Evolutionary conservation across 2,888 invertebrate genomes (phyloP).

Genomic region (Tetragonisca angustula): DNA sequence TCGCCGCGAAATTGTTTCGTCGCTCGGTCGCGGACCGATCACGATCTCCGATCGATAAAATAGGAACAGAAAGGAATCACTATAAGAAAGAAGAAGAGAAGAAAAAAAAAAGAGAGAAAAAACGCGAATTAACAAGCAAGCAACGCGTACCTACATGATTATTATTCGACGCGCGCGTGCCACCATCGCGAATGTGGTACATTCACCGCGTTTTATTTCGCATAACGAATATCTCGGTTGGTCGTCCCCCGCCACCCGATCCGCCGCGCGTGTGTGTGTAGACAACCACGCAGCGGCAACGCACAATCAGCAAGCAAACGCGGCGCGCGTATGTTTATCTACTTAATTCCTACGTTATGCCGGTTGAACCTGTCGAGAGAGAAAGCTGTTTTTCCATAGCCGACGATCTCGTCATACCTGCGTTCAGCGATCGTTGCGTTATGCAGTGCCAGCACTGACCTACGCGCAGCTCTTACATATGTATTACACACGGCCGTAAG

Average conservation of each 20-base stretch:
- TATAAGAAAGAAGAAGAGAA: not conserved
- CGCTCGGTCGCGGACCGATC: not conserved
- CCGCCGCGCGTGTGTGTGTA: slow-evolving; percentile 45
- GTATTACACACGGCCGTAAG: slow-evolving; percentile 32
- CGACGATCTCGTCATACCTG: slow-evolving; percentile 78
- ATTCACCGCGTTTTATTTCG: slow-evolving; percentile 72
- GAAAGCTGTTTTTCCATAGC: slow-evolving; percentile 83
- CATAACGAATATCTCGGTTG: slow-evolving; percentile 71
- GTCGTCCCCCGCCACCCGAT: slow-evolving; percentile 30
- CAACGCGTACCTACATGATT: slow-evolving; percentile 10
- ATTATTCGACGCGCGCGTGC: slow-evolving; percentile 40
- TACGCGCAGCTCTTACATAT: slow-evolving; percentile 61
- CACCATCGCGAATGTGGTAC: slow-evolving; percentile 62
- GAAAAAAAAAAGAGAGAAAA: not conserved
- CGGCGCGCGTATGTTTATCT: slow-evolving; percentile 81
- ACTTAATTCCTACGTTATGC: slow-evolving; percentile 80
- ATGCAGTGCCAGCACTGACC: slow-evolving; percentile 67
- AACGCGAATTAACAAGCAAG: slow-evolving; percentile 56
- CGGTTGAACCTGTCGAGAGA: slow-evolving; percentile 81
- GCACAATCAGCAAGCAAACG: not conserved
- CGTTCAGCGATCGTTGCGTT: slow-evolving; percentile 70
- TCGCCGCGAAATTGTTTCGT: not conserved
- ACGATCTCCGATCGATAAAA: not conserved
- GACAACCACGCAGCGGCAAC: no score
- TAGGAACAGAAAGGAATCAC: no score